These are phyloP conservation scores for Acrossocheilus fasciatus DNA, from an alignment of 2,797 vertebrate genomes.

Conservation along the genomic window DNA sequence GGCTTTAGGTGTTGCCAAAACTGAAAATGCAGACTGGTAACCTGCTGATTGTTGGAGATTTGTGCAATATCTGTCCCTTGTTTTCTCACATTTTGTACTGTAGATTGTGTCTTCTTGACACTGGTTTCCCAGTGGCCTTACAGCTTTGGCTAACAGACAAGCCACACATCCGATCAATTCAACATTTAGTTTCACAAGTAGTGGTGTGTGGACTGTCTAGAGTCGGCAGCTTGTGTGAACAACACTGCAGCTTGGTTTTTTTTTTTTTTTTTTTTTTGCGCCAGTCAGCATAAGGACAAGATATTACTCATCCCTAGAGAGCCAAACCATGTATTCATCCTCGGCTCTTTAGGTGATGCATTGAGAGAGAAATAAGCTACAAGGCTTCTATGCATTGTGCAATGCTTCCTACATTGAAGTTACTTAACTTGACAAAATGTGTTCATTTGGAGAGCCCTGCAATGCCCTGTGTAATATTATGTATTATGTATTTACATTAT, in stretches of 20 bases:
- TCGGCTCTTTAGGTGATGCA: background rate
- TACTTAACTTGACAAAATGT: background rate
- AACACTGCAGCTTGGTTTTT: background rate
- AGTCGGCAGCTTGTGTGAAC: background rate
- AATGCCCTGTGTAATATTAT: background rate
- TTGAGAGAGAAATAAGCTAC: background rate
- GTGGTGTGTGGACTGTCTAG: background rate
- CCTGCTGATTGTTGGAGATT: background rate
- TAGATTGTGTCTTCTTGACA: background rate
- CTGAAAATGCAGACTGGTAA: background rate
- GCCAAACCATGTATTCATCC: background rate
- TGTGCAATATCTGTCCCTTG: background rate
- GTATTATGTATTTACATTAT: background rate
- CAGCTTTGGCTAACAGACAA: background rate
- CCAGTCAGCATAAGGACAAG: slow-evolving; percentile 9
- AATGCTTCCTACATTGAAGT: no score
- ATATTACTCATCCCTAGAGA: slow-evolving; percentile 8
- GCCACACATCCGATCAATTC: background rate
- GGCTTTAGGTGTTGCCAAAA: background rate
- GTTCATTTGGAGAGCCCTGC: background rate
- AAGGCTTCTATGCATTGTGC: background rate
- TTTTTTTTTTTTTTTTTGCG: background rate
- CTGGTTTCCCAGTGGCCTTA: background rate
- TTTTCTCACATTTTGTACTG: background rate
- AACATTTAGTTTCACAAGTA: background rate